Percentiles rank a stretch among this genome's conserved stretches.
Conservation (phyloP, 2,113 vertebrate genomes). For the Nematolebias whitei region DNA sequence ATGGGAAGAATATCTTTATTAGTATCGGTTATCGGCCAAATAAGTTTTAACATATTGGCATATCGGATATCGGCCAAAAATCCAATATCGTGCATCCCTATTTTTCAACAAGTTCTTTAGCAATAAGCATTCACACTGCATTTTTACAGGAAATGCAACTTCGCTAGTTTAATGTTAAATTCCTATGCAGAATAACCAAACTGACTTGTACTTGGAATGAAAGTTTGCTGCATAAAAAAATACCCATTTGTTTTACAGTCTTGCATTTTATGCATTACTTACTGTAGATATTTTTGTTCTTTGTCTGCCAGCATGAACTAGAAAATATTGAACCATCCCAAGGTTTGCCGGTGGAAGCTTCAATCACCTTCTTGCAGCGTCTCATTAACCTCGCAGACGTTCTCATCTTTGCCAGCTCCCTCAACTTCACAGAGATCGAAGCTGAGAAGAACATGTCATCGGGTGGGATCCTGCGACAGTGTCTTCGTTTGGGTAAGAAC, state of each 20-base stretch:
- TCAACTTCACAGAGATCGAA: slow-evolving; percentile 97
- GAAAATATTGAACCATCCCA: slow-evolving; percentile 95
- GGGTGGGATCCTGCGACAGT: slow-evolving; percentile 94
- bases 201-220: too few species aligned
- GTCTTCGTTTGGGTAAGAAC: slow-evolving; percentile 90
- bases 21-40: too few species aligned
- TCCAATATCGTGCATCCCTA: too few species aligned
- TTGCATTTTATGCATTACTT: background rate
- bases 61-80: too few species aligned
- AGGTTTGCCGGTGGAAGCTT: slow-evolving; percentile 90
- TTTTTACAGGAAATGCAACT: too few species aligned
- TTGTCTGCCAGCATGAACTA: slow-evolving; percentile 86
- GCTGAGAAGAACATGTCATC: slow-evolving; percentile 99
- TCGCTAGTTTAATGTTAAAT: background rate
- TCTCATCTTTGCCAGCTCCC: slow-evolving; percentile 95
- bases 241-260: background rate
- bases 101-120: too few species aligned
- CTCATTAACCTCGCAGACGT: slow-evolving; percentile 94
- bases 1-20: too few species aligned
- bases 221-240: too few species aligned
- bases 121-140: too few species aligned
- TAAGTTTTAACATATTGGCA: too few species aligned
- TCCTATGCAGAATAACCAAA: too few species aligned
- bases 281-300: background rate
- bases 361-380: slow-evolving; percentile 92